A percentile compares a stretch with the other conserved stretches of the same genome.
phyloP scores from a whole-genome alignment of 2,797 vertebrate genomes.

The Sebastes elongatus region DNA sequence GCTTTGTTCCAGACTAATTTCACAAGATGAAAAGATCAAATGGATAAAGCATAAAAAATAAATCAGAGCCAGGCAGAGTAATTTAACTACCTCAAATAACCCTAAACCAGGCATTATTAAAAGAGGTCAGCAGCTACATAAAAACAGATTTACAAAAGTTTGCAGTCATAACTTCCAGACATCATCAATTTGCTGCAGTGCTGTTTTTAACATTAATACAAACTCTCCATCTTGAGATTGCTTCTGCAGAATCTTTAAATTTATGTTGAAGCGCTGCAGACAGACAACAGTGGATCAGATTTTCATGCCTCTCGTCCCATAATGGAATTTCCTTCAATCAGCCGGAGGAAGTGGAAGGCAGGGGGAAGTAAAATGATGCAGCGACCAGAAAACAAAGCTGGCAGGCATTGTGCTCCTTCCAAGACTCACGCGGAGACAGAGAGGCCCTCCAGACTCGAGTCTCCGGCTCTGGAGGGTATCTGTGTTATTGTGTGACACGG shows the following conservation, averaged over 20 bases:
- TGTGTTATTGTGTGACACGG: slow-evolving; percentile 61
- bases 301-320: slow-evolving; percentile 29
- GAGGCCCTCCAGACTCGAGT: slow-evolving; percentile 53
- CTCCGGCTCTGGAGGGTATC: slow-evolving; percentile 58
- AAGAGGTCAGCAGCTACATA: slow-evolving; percentile 14
- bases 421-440: slow-evolving; percentile 48
- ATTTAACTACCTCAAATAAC: slow-evolving; percentile 19
- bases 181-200: background rate
- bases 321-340: slow-evolving; percentile 60
- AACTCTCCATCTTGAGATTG: background rate
- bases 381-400: slow-evolving; percentile 60
- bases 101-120: slow-evolving; percentile 10
- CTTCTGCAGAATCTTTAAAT: slow-evolving; percentile 3
- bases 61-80: slow-evolving; percentile 19
- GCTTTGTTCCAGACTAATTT: slow-evolving; percentile 12
- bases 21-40: background rate
- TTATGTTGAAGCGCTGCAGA: slow-evolving; percentile 10
- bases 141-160: slow-evolving; percentile 1
- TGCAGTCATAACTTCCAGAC: background rate
- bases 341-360: slow-evolving; percentile 20
- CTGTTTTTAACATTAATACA: background rate
- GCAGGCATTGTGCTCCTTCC: slow-evolving; percentile 57
- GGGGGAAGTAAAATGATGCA: slow-evolving; percentile 25
- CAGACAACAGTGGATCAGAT: slow-evolving; percentile 22
- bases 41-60: slow-evolving; percentile 17